Evolutionary conservation across 2,888 invertebrate genomes (phyloP).

Genomic region (Limnephilus auricula): DNA sequence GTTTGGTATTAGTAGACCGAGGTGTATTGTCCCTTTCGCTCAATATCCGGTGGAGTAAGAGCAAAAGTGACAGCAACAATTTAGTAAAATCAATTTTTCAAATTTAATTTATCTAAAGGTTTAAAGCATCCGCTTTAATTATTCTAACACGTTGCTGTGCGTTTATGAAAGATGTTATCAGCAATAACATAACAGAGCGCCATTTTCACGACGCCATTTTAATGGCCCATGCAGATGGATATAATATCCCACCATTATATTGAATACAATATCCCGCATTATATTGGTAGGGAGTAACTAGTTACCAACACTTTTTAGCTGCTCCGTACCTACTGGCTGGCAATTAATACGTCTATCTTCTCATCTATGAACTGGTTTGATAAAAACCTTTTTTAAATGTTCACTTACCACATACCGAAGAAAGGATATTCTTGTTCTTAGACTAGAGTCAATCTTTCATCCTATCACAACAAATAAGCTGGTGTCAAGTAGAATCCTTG

Average conservation of each 20-base stretch:
- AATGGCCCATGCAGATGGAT: background rate
- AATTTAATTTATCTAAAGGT: too few species aligned
- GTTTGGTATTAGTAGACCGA: too few species aligned
- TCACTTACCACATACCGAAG: background rate
- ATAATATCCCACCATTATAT: background rate
- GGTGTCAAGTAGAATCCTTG: background rate
- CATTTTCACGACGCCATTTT: background rate
- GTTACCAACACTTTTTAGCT: background rate
- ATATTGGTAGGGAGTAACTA: background rate
- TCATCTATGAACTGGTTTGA: background rate
- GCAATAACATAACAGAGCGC: background rate
- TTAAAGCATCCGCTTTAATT: background rate
- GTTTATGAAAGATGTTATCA: background rate
- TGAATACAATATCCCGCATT: background rate
- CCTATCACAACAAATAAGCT: background rate
- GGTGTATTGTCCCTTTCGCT: too few species aligned
- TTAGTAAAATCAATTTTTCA: too few species aligned
- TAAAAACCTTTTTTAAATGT: background rate
- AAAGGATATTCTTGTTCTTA: background rate
- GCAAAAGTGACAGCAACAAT: too few species aligned
- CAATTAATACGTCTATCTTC: background rate
- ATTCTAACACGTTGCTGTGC: background rate
- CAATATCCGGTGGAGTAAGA: too few species aligned
- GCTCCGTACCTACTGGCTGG: background rate
- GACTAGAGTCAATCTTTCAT: background rate